Evolutionary conservation across 2,888 invertebrate genomes (phyloP), one percentile per base, ranked within the genome.

Genomic region (Scaptomyza reducta): DNA sequence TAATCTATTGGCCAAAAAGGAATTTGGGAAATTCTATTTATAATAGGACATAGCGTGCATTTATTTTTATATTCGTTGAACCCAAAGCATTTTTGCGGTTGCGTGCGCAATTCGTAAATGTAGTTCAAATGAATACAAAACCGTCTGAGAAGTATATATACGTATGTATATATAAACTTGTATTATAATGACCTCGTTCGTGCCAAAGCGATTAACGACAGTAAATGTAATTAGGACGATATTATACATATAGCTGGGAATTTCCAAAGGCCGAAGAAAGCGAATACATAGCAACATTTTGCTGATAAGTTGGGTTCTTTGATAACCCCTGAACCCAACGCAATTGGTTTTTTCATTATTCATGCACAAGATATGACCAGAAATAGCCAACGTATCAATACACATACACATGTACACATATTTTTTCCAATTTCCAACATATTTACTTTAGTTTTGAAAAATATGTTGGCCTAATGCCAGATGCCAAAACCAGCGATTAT

Each of bases 171-270:
- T 27, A 47, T 14, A 4, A 3, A 3, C 2, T 22, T 2, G 22
- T 50, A 41, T 45, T 40, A 10, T 50, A 50, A 27, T 55, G 65
- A 60, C 25, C 57, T 65, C 42, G 54, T 14, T 11, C 22, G 16
- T 31, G 45, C 29, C 35, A 7, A 44, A 29, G 44, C 45, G 14
- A 42, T 54, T 54, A 59, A 16, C 25, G 49, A 9, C 14, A 9
- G 38, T 38, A 35, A 50, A 10, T 10, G 55, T 56, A 68, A 63
- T 44, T 44, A 35, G 49, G 40, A 63, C 49, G 10, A 55, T 46
- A 51, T 56, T 59, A 51, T 66, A 62, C 40, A 75, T 75, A 75
- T 76, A 70, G 56, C 58, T 78, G 81, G 80, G 83, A 60, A 80
- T 78, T 81, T 80, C 80, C 83, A 64, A 38, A 60, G 16, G 13